phyloP scores from a whole-genome alignment of 2,888 invertebrate species.

The Scaptomyza reducta region DNA sequence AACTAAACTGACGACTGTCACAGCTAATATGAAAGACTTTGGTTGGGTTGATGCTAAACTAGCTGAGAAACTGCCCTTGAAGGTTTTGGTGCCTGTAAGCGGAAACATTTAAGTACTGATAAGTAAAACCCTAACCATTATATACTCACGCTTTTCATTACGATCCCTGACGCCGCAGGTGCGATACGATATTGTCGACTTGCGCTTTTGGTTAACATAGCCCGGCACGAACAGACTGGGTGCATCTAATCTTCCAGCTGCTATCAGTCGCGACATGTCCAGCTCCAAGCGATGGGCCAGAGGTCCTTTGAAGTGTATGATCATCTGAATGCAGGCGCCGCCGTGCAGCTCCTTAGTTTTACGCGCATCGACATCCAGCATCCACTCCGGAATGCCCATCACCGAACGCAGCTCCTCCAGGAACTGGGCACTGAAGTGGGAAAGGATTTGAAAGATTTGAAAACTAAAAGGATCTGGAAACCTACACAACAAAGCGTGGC shows the following conservation, averaged over 20 bases:
- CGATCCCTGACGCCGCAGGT: constrained; percentile 91
- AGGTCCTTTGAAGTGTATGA: constrained; percentile 94
- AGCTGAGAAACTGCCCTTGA: constrained; percentile 57
- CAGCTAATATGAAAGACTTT: constrained; percentile 56
- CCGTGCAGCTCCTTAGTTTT: constrained; percentile 91
- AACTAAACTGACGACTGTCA: constrained; percentile 59
- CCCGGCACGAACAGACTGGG: constrained; percentile 92
- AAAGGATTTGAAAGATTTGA: neutral
- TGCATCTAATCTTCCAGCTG: constrained; percentile 89
- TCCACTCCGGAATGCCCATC: constrained; percentile 95
- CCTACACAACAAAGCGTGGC: constrained; percentile 94
- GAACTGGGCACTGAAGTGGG: constrained; percentile 89
- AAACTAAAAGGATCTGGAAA: neutral
- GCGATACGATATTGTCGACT: constrained; percentile 89
- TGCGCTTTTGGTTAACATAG: constrained; percentile 89
- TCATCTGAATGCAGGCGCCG: constrained; percentile 92
- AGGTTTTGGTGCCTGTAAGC: constrained; percentile 64
- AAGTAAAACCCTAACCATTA: fast-evolving
- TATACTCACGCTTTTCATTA: constrained; percentile 87
- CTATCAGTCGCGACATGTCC: constrained; percentile 90
- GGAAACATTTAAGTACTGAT: neutral
- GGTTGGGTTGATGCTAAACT: constrained; percentile 51
- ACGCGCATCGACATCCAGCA: constrained; percentile 92
- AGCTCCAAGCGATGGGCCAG: constrained; percentile 91
- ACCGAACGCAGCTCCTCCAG: constrained; percentile 91